These are phyloP conservation scores for Brenthis ino DNA, from an alignment of 2,888 invertebrate genomes.

Conservation along the genomic window DNA sequence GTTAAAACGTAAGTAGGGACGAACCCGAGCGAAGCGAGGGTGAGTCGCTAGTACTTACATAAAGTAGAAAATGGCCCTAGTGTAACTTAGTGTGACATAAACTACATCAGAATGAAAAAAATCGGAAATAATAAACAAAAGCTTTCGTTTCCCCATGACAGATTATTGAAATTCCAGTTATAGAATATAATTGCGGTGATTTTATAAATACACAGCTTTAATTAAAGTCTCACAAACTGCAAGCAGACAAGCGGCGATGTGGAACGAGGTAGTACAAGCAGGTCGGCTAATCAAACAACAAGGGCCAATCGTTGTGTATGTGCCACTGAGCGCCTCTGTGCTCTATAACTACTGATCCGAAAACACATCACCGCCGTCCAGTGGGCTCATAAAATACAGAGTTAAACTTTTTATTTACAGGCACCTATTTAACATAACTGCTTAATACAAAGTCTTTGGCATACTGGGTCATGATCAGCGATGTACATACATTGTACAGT, in stretches of 20 bases:
- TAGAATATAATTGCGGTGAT: slow-evolving; percentile 1
- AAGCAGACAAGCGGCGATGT: slow-evolving; percentile 46
- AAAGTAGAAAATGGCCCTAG: neutral
- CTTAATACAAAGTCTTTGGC: too few species aligned
- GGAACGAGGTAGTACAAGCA: slow-evolving; percentile 55
- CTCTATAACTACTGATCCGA: slow-evolving; percentile 49
- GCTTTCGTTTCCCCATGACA: neutral
- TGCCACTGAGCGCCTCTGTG: slow-evolving; percentile 47
- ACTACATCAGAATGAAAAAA: neutral
- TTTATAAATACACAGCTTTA: slow-evolving; percentile 18
- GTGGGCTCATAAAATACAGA: neutral
- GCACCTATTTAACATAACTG: neutral
- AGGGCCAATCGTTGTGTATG: slow-evolving; percentile 60
- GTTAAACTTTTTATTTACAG: neutral
- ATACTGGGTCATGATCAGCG: too few species aligned
- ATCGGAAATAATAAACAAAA: neutral
- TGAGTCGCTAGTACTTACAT: too few species aligned
- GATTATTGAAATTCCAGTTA: neutral
- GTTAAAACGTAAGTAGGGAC: too few species aligned
- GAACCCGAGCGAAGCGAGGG: too few species aligned
- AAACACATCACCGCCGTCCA: slow-evolving; percentile 40
- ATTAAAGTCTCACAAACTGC: slow-evolving; percentile 24
- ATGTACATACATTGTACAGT: too few species aligned
- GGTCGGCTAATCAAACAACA: slow-evolving; percentile 72
- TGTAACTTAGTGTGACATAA: neutral